Evolutionary conservation across 2,888 invertebrate genomes (phyloP), one percentile per base, ranked within the genome.

Genomic region (Pseudococcus viburni): DNA sequence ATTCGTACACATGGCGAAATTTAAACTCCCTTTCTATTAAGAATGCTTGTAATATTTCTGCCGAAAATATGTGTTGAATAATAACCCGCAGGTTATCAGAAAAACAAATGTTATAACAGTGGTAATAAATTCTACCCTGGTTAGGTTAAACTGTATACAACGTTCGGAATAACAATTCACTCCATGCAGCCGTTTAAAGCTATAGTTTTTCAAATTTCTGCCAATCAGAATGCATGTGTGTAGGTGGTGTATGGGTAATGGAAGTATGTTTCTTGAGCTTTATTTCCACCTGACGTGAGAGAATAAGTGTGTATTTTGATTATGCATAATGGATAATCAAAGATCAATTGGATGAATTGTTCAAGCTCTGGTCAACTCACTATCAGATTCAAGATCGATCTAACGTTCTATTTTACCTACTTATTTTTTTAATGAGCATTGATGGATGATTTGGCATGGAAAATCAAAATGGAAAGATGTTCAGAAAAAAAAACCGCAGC

Each of bases 51-150:
- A 77, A 77, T 39, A 77, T 77, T 77, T 77, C 26, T 42, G 77
- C 39, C 77, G 39, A 77, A 77, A 77, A 77, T 77, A 77, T 77
- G 77, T 77, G 77, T 77, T 77, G 77, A 77, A 77, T 77, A 77
- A 77, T 77, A 77, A 77, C 77, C 77, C 77, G 77, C 77, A 77
- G 77, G 77, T 77, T 77, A 77, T 77, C 77, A 77, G 77, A 77
- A 77, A 77, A 77, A 77, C 77, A 77, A 77, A 77, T 77, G 77
- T 77, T 77, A 42, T 77, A 77, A 42, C 77, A 77, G 42, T 26
- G 77, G 77, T 77, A 77, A 77, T 77, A 77, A 77, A 77, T 77
- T 77, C 26, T 42, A 26, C 39, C 77, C n/a, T n/a, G 33, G 22
- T 77, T 77, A 42, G 77, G 33, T 42, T 77, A 42, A 77, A 42